phyloP scores from a whole-genome alignment of 2,888 invertebrate species.

The Coronaproctus castanopsis region DNA sequence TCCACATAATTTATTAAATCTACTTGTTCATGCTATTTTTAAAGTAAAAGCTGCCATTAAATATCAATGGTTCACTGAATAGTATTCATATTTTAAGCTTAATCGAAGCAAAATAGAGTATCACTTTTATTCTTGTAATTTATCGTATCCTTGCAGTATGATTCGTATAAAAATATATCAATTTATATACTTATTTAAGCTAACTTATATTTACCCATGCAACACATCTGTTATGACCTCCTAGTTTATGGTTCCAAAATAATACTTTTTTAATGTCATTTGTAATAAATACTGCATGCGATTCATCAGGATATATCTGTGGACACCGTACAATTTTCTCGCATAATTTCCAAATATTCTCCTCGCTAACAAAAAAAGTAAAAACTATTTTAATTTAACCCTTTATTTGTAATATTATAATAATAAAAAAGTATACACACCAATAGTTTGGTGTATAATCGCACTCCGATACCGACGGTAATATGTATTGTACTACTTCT shows the following conservation, averaged over 20 bases:
- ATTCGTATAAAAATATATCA: too few relatives aligned
- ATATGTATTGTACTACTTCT: not conserved
- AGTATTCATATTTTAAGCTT: too few relatives aligned
- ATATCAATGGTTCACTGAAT: too few relatives aligned
- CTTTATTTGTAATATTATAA: not conserved
- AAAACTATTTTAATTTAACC: too few relatives aligned
- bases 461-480: conserved; percentile 3
- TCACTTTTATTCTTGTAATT: too few relatives aligned
- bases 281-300: conserved; percentile 4
- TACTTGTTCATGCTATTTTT: too few relatives aligned
- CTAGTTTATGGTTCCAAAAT: conserved; percentile 11
- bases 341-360: conserved; percentile 10
- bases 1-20: too few relatives aligned
- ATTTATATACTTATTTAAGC: too few relatives aligned
- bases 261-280: conserved; percentile 1
- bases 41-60: too few relatives aligned
- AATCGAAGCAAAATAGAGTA: too few relatives aligned
- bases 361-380: conserved; percentile 7
- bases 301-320: not conserved
- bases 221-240: not conserved
- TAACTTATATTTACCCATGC: not conserved
- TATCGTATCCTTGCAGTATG: too few relatives aligned
- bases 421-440: conserved; percentile 1
- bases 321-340: not conserved
- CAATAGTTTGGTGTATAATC: conserved; percentile 3